Evolutionary conservation across 1,140 invertebrate genomes (phyloP).

Genomic region (Apis laboriosa): DNA sequence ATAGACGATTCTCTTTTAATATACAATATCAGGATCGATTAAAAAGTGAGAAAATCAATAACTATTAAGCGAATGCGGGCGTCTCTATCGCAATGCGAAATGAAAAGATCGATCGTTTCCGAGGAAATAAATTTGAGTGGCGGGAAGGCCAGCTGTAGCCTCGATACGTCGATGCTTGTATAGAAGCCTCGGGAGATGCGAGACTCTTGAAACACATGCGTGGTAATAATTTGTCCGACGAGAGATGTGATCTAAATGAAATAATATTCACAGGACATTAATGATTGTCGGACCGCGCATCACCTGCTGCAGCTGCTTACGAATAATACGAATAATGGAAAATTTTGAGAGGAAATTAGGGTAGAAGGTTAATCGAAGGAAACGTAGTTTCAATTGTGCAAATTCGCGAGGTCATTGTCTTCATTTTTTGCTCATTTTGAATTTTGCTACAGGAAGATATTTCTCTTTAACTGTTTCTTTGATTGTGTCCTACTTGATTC

Average conservation of each 20-base stretch:
- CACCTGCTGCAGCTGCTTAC: conserved; percentile 54
- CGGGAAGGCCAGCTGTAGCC: conserved; percentile 16
- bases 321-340: conserved; percentile 50
- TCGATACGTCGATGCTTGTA: conserved; percentile 9
- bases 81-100: not conserved
- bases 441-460: not conserved
- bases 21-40: too few relatives aligned
- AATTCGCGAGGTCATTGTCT: not conserved
- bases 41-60: not conserved
- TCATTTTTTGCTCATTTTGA: too few relatives aligned
- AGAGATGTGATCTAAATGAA: conserved; percentile 53
- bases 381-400: not conserved
- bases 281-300: conserved; percentile 37
- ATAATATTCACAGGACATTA: conserved; percentile 38
- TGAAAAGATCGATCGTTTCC: not conserved
- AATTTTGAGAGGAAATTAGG: conserved; percentile 38
- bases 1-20: not conserved
- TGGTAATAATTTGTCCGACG: conserved; percentile 36
- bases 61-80: not conserved
- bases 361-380: not conserved
- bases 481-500: not conserved
- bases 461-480: not conserved
- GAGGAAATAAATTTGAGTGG: conserved; percentile 15
- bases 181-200: not conserved
- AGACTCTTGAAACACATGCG: conserved; percentile 20